Conservation (phyloP, 2,113 vertebrate species). For the Coturnix japonica region DNA sequence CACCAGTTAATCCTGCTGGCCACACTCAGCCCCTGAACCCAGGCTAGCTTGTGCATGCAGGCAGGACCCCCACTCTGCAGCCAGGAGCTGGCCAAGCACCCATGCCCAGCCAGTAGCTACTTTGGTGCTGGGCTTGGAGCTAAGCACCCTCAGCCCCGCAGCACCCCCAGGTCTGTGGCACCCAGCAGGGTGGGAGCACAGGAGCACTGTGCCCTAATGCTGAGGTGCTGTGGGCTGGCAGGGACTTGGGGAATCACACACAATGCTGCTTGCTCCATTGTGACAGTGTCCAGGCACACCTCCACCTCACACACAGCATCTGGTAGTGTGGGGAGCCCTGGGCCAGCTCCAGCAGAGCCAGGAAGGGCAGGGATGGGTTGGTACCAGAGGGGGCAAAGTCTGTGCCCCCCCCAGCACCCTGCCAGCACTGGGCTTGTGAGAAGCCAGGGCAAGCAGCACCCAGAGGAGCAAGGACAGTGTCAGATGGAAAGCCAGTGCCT, state of each 20-base stretch:
- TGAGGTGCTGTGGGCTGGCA: not conserved
- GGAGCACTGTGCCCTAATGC: not conserved
- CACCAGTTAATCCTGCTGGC: constrained; percentile 46
- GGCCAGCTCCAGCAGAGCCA: not conserved
- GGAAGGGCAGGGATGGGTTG: not conserved
- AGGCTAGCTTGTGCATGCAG: not conserved
- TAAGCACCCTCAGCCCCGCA: not conserved
- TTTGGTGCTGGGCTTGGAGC: not conserved
- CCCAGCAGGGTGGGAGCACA: rapidly evolving
- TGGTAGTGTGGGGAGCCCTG: rapidly evolving
- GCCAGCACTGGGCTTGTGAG: not conserved
- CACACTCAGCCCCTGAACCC: rapidly evolving
- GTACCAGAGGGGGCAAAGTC: too few species aligned
- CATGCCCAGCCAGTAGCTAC: not conserved
- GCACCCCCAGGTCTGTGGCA: not conserved
- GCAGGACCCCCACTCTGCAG: not conserved
- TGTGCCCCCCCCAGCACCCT: not conserved
- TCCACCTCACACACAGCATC: not conserved
- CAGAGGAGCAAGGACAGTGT: not conserved
- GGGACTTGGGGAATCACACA: not conserved
- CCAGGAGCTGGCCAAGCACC: not conserved
- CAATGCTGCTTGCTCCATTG: not conserved
- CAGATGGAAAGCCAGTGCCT: not conserved
- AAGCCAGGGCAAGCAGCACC: not conserved
- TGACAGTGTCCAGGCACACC: rapidly evolving